Base-by-base conservation (phyloP, 2,888 invertebrate genomes). In the Rhagophthalmus giganteus region DNA sequence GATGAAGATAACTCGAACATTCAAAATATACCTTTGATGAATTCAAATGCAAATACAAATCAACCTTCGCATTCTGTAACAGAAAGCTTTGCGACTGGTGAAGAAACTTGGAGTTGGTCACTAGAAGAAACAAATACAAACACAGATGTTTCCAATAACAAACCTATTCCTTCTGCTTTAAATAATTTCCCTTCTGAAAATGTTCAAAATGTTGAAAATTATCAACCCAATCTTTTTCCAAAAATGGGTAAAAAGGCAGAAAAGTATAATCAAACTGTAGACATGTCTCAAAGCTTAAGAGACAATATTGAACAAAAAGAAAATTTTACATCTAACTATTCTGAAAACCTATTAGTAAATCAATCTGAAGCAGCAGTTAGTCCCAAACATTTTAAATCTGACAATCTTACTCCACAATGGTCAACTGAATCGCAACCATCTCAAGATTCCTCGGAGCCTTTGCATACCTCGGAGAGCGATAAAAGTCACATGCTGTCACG, bases 401-500 rank as follows among this genome's bases (percentile, higher is more conserved):
- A 75, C 8, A 58, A 59, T 45, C 56, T 70, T 39, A 75, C 83
- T 11, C 82, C 83, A 1, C 83, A 84, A 60, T 84, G 83, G 84
- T 84, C 84, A 2, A 81, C 81, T 42, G 84, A 84, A 66, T 83
- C 83, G 24, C 83, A 84, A 67, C 78, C 82, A 72, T 83, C 83
- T 6, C 82, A 83, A 66, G 83, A 83, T 61, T 84, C 83, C 1
- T 83, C 83, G 54, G 84, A 84, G 61, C 75, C 79, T 12, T 74
- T 79, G 26, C 82, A 81, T 35, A 81, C 81, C 7, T 81, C 82
- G 6, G 83, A 83, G 64, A 81, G 81, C 44, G 81, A 82, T 32
- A 81, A 81, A 65, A 82, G 82, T 74, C 79, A 80, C 59, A 79
- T 79, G 65, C 78, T 79, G 53, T 82, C 82, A 2, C 75, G 81